Percentiles rank a stretch among this genome's conserved stretches.
These are phyloP conservation scores for Pardosa pseudoannulata DNA, from an alignment of 2,888 invertebrate species.

Conservation along the genomic window DNA sequence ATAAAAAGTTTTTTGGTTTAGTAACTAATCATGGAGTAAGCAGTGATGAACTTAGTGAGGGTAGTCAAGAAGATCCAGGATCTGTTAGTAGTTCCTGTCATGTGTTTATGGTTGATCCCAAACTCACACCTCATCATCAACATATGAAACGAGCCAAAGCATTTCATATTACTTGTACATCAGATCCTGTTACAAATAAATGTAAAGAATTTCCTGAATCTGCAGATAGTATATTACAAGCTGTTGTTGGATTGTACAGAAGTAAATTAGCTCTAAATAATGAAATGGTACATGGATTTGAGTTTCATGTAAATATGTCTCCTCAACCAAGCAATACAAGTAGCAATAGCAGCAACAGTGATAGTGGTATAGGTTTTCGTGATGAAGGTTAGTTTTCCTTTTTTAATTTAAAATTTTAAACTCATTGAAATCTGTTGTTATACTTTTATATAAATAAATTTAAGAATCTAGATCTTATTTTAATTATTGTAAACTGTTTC, in stretches of 20 bases:
- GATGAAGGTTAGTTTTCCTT: slow-evolving; percentile 82
- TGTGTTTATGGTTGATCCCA: slow-evolving; percentile 94
- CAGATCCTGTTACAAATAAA: slow-evolving; percentile 78
- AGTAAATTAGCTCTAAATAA: slow-evolving; percentile 64
- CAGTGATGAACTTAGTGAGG: slow-evolving; percentile 74
- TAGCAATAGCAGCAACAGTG: slow-evolving; percentile 92
- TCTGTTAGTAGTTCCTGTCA: slow-evolving; percentile 87
- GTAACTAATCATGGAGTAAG: slow-evolving; percentile 82
- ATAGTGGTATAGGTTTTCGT: slow-evolving; percentile 95
- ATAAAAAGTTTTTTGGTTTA: slow-evolving; percentile 93
- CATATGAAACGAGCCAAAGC: slow-evolving; percentile 88
- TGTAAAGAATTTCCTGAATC: slow-evolving; percentile 94
- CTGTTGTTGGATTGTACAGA: slow-evolving; percentile 81
- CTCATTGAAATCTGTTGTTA: no score
- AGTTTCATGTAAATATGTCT: slow-evolving; percentile 82
- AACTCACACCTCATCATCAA: slow-evolving; percentile 87
- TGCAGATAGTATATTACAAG: slow-evolving; percentile 82
- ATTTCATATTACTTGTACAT: slow-evolving; percentile 90
- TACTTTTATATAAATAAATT: no score
- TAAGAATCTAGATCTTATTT: no score
- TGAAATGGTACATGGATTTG: slow-evolving; percentile 75
- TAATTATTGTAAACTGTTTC: no score
- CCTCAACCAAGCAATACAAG: slow-evolving; percentile 84
- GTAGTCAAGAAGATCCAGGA: slow-evolving; percentile 74
- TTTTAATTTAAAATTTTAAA: no score